Evolutionary conservation across 2,113 vertebrate genomes (phyloP).

Genomic region (Tenebrosternarchus preto): DNA sequence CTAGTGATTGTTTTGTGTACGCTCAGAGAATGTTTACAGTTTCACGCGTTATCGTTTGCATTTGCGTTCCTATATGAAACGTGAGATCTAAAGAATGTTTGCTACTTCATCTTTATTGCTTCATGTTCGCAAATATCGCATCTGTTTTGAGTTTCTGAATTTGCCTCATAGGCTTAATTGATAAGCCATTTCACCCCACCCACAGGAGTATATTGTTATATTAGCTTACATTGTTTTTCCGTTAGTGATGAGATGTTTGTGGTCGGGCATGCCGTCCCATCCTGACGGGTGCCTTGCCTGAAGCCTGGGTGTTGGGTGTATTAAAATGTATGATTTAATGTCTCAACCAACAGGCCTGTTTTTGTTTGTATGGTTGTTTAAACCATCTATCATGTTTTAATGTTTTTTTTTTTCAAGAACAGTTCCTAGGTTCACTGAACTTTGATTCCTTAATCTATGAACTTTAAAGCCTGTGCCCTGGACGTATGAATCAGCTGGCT

Average conservation of each 20-base stretch:
- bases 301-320: slow-evolving; percentile 3
- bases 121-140: neutral
- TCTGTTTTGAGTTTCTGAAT: neutral
- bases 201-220: neutral
- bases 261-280: neutral
- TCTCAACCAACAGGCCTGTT: neutral
- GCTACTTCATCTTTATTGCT: too few relatives aligned
- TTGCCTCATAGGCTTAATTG: neutral
- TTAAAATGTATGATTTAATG: slow-evolving; percentile 19
- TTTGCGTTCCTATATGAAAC: neutral
- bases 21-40: too few relatives aligned
- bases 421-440: neutral
- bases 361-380: neutral
- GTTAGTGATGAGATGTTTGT: slow-evolving; percentile 32
- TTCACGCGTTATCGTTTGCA: neutral
- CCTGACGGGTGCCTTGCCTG: neutral
- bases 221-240: slow-evolving; percentile 21
- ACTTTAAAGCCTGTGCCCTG: neutral
- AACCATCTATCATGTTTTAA: neutral
- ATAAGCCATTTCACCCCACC: slow-evolving; percentile 6
- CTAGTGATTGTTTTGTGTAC: neutral
- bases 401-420: neutral
- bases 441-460: neutral
- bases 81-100: neutral
- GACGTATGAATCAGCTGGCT: neutral